A percentile compares a stretch with the other conserved stretches of the same genome.
Conservation (phyloP, 2,113 vertebrate species). For the Phylloscopus whistleri region DNA sequence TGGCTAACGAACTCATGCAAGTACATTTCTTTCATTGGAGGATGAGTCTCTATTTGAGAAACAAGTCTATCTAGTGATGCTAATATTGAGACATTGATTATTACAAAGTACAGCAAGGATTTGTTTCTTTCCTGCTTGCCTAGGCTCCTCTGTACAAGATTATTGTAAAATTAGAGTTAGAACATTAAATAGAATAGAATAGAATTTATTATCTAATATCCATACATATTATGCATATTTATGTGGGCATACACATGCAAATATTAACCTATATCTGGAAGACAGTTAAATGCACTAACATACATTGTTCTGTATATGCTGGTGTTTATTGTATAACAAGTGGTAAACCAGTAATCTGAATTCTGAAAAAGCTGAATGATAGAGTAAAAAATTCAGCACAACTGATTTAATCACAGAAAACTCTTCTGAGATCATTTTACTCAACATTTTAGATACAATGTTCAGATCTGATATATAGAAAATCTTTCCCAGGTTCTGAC, state of each 20-base stretch:
- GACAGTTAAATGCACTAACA: background rate
- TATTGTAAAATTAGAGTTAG: background rate
- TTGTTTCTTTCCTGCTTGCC: background rate
- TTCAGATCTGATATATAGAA: background rate
- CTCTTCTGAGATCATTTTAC: background rate
- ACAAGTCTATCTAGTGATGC: background rate
- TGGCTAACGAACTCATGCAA: background rate
- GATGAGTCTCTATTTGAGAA: background rate
- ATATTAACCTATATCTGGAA: background rate
- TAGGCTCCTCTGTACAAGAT: background rate
- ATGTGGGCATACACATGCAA: background rate
- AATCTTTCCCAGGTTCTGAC: background rate
- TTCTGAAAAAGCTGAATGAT: background rate
- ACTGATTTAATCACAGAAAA: background rate
- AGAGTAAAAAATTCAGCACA: background rate
- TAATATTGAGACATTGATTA: background rate
- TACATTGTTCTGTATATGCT: background rate
- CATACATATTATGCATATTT: background rate
- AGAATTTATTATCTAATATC: no score
- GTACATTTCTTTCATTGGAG: background rate
- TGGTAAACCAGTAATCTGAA: background rate
- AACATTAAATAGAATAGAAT: background rate
- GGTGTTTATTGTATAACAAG: background rate
- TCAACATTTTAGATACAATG: background rate
- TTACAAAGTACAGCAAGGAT: background rate